These are phyloP conservation scores for Cheilosia impressa DNA, from an alignment of 2,888 invertebrate species.

Conservation along the genomic window DNA sequence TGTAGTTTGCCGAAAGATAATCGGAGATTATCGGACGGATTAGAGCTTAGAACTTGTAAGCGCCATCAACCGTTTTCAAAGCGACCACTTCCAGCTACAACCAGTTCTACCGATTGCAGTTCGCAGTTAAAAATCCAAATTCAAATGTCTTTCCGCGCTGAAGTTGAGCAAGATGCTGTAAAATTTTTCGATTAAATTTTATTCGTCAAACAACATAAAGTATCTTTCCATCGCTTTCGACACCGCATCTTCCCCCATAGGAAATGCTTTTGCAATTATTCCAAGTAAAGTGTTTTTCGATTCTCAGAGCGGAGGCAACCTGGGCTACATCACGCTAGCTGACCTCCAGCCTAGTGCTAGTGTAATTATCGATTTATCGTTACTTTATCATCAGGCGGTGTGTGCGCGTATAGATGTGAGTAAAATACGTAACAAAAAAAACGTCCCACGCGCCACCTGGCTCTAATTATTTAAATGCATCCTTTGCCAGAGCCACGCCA, in stretches of 20 bases:
- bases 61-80: too few relatives aligned
- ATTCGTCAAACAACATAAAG: constrained; percentile 60
- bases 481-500: constrained; percentile 18
- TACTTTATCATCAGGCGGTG: constrained; percentile 57
- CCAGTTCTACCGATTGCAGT: too few relatives aligned
- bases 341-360: constrained; percentile 6
- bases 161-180: constrained; percentile 42
- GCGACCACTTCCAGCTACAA: too few relatives aligned
- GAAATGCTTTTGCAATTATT: constrained; percentile 66
- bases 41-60: too few relatives aligned
- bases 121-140: too few relatives aligned
- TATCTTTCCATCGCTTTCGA: constrained; percentile 56
- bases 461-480: constrained; percentile 74
- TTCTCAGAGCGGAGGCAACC: constrained; percentile 15
- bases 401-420: constrained; percentile 16
- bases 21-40: too few relatives aligned
- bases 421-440: neutral
- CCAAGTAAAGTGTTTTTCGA: constrained; percentile 46
- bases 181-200: constrained; percentile 66
- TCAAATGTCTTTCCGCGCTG: too few relatives aligned
- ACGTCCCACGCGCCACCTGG: constrained; percentile 74
- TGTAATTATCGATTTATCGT: constrained; percentile 75
- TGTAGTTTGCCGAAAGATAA: too few relatives aligned
- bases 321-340: constrained; percentile 41
- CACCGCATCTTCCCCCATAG: constrained; percentile 36